These are phyloP conservation scores for Venustoraphidia nigricollis DNA, from an alignment of 2,888 invertebrate genomes.

Conservation along the genomic window DNA sequence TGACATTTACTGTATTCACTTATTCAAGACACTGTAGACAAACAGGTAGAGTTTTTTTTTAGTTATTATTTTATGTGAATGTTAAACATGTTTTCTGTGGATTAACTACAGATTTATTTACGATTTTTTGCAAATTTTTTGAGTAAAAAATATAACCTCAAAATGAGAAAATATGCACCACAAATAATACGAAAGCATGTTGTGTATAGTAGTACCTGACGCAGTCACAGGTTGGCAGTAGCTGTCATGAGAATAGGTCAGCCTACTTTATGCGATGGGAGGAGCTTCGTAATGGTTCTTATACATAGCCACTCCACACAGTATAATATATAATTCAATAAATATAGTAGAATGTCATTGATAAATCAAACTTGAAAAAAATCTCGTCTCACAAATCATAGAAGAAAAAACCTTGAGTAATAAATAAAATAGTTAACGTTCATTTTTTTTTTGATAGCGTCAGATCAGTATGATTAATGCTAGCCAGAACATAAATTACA, in stretches of 20 bases:
- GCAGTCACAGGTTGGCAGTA: constrained; percentile 22
- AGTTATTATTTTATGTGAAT: not conserved
- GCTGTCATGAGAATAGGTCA: constrained; percentile 20
- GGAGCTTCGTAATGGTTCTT: constrained; percentile 20
- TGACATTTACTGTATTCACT: not conserved
- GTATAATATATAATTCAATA: constrained; percentile 7
- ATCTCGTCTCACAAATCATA: constrained; percentile 5
- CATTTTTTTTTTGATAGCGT: constrained; percentile 2
- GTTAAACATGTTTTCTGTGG: not conserved
- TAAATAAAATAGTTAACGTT: constrained; percentile 4
- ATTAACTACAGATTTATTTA: not conserved
- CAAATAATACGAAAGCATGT: not conserved
- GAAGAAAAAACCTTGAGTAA: constrained; percentile 5
- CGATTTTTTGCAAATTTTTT: not conserved
- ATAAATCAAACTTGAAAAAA: constrained; percentile 7
- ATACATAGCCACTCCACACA: constrained; percentile 8
- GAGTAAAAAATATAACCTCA: constrained; percentile 1
- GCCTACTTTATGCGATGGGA: constrained; percentile 21
- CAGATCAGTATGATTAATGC: constrained; percentile 3
- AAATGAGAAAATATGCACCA: not conserved
- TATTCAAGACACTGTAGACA: constrained; percentile 1
- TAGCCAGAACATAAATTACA: constrained; percentile 1
- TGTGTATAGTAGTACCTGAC: constrained; percentile 11
- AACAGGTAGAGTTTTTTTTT: constrained; percentile 1
- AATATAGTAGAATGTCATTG: constrained; percentile 7